These are phyloP conservation scores for Drosophila carrolli DNA, from an alignment of 1,140 invertebrate species.

Conservation along the genomic window DNA sequence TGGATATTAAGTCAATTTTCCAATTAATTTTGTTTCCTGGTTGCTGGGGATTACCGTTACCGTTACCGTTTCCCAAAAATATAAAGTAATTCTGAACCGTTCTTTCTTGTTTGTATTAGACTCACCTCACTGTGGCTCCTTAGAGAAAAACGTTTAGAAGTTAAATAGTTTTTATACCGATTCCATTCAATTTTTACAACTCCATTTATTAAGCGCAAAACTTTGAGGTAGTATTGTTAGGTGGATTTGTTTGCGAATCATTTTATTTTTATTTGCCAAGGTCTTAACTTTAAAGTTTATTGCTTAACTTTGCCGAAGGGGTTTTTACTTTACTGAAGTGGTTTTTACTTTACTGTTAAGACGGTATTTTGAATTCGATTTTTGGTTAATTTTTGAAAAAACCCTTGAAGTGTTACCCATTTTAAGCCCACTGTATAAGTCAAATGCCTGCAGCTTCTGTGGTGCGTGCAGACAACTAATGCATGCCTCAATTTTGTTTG, in stretches of 20 bases:
- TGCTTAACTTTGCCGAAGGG: not conserved
- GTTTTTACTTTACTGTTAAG: too few relatives aligned
- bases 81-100: not conserved
- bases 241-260: not conserved
- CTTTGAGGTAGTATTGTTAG: not conserved
- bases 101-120: not conserved
- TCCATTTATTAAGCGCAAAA: not conserved
- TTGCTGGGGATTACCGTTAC: too few relatives aligned
- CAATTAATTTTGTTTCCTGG: conserved; percentile 4
- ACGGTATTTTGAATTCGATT: not conserved
- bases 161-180: not conserved
- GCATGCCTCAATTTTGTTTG: conserved; percentile 66
- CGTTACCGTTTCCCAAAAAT: not conserved
- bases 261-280: not conserved
- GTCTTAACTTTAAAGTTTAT: too few relatives aligned
- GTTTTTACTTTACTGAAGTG: not conserved
- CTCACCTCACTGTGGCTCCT: not conserved
- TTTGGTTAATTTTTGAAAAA: not conserved
- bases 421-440: conserved; percentile 24
- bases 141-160: not conserved
- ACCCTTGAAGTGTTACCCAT: too few relatives aligned
- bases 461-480: conserved; percentile 57
- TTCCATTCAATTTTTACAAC: not conserved
- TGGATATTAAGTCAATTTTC: conserved; percentile 21
- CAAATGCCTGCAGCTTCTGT: conserved; percentile 20